phyloP scores from a whole-genome alignment of 2,797 vertebrate genomes.

The Calcarius lapponicus region DNA sequence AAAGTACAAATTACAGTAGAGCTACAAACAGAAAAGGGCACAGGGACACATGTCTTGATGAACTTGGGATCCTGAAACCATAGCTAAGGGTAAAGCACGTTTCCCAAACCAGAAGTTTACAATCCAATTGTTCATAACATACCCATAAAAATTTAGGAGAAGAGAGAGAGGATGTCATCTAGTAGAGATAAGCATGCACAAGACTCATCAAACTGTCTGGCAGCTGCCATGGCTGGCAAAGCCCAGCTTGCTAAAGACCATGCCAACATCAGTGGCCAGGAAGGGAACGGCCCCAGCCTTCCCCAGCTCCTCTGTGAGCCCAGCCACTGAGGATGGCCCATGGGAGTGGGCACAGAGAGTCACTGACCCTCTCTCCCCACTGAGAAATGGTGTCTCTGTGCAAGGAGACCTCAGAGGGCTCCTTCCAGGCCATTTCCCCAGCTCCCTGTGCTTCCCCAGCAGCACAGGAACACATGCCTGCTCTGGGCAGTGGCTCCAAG shows the following conservation, averaged over 20 bases:
- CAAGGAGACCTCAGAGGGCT: not conserved
- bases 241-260: not conserved
- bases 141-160: not conserved
- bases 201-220: not conserved
- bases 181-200: not conserved
- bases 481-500: not conserved
- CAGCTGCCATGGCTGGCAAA: not conserved
- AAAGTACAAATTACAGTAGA: not conserved
- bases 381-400: not conserved
- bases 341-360: not conserved
- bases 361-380: not conserved
- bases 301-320: not conserved
- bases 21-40: not conserved
- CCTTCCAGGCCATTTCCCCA: not conserved
- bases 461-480: accelerated
- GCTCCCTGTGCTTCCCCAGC: not conserved
- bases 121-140: not conserved
- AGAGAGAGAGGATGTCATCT: not conserved
- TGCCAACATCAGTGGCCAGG: not conserved
- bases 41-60: not conserved
- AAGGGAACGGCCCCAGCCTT: not conserved
- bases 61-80: not conserved
- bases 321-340: not conserved
- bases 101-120: not conserved
- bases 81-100: not conserved